Percentiles rank a stretch among this genome's conserved stretches.
Conservation (phyloP, 2,113 vertebrate species). For the Megaptera novaeangliae region DNA sequence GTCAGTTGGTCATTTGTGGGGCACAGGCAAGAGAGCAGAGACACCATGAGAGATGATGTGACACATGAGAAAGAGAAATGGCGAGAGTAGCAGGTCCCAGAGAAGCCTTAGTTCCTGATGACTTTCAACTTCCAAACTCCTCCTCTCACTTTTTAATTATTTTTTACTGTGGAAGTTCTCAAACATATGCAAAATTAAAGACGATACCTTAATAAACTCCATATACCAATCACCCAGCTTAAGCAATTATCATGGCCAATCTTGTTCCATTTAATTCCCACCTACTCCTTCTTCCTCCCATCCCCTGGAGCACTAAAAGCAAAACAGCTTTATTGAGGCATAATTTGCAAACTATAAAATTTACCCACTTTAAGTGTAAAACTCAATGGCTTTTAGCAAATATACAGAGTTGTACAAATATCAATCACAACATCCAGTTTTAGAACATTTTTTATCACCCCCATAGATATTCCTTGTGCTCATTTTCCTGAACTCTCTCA, state of each 20-base stretch:
- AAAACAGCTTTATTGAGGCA: conserved; percentile 31
- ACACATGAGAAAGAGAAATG: background rate
- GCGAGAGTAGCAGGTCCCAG: background rate
- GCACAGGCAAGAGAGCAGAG: background rate
- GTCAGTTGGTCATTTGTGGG: background rate
- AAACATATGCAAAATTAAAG: conserved; percentile 20
- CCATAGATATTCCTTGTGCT: background rate
- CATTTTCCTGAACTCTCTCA: background rate
- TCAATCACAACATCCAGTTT: background rate
- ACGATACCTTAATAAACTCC: background rate
- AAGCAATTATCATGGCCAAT: background rate
- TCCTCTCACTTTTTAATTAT: background rate
- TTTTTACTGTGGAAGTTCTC: conserved; percentile 34
- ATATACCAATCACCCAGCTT: background rate
- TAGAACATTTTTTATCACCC: background rate
- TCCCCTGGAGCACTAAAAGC: conserved; percentile 13
- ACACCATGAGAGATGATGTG: background rate
- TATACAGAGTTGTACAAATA: background rate
- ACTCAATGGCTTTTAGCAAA: conserved; percentile 1
- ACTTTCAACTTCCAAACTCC: background rate
- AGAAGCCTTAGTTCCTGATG: background rate
- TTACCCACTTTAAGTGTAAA: background rate
- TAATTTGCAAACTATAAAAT: conserved; percentile 41
- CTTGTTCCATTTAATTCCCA: conserved; percentile 30
- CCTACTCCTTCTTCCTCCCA: background rate